These are phyloP conservation scores for Melanotaenia duboulayi DNA, from an alignment of 2,113 vertebrate species.

Conservation along the genomic window DNA sequence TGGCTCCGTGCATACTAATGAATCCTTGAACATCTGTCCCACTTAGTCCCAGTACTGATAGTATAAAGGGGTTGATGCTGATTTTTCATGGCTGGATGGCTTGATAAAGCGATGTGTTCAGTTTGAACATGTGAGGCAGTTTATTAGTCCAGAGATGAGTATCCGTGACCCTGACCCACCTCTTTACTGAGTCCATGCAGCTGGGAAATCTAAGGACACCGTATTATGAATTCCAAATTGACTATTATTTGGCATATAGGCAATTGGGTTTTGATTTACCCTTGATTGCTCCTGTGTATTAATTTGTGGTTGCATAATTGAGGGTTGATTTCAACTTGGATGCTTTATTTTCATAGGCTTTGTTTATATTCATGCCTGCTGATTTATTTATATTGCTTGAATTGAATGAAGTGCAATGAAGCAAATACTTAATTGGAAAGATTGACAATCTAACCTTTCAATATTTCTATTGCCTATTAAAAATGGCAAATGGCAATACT, in stretches of 20 bases:
- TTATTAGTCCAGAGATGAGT: constrained; percentile 70
- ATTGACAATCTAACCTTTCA: constrained; percentile 73
- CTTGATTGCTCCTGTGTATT: constrained; percentile 73
- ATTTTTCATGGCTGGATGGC: constrained; percentile 74
- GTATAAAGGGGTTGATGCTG: constrained; percentile 64
- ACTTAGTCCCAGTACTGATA: constrained; percentile 69
- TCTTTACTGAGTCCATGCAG: constrained; percentile 21
- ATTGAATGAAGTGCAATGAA: constrained; percentile 67
- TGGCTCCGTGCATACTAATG: constrained; percentile 81
- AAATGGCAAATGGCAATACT: constrained; percentile 68
- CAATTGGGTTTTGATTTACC: constrained; percentile 77
- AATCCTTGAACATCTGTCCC: constrained; percentile 83
- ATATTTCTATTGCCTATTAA: constrained; percentile 69
- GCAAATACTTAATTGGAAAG: constrained; percentile 75
- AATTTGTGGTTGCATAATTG: constrained; percentile 72
- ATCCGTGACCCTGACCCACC: constrained; percentile 63
- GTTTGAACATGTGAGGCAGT: constrained; percentile 68
- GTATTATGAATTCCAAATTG: constrained; percentile 60
- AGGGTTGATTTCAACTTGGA: constrained; percentile 71
- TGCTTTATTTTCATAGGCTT: constrained; percentile 67
- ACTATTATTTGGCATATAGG: constrained; percentile 60
- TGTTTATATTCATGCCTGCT: constrained; percentile 70
- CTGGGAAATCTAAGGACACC: constrained; percentile 17
- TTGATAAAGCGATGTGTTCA: constrained; percentile 76
- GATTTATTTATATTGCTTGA: constrained; percentile 72